phyloP scores from a whole-genome alignment of 2,888 invertebrate genomes.

The Himalopsyche tibetana region DNA sequence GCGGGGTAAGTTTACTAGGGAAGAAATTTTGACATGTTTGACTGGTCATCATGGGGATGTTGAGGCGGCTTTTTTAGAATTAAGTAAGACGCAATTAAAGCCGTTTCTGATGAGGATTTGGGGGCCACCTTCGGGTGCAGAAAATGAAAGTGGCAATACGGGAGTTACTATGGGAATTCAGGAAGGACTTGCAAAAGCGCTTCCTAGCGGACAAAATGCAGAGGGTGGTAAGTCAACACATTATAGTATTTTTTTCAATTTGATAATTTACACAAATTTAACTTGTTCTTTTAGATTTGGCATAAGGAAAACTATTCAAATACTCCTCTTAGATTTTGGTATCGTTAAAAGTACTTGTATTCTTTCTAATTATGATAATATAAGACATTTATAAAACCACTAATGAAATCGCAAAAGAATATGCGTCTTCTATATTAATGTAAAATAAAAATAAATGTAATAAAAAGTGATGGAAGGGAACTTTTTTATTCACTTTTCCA shows the following conservation, averaged over 20 bases:
- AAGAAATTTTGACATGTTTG: constrained; percentile 84
- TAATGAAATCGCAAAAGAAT: no score
- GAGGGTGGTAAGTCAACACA: constrained; percentile 61
- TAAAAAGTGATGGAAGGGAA: no score
- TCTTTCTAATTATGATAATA: no score
- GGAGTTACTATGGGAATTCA: constrained; percentile 46
- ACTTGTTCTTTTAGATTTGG: no score
- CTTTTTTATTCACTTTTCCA: no score
- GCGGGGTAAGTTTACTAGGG: constrained; percentile 83
- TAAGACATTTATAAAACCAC: no score
- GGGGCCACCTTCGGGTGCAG: constrained; percentile 84
- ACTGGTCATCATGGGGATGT: constrained; percentile 84
- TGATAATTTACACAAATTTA: not conserved
- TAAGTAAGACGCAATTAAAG: constrained; percentile 85
- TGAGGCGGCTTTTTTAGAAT: constrained; percentile 82
- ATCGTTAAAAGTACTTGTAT: no score
- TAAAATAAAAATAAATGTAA: no score
- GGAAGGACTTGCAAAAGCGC: constrained; percentile 45
- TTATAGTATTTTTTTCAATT: not conserved
- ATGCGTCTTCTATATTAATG: no score
- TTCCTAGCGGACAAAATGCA: constrained; percentile 45
- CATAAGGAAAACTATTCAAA: no score
- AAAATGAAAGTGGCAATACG: constrained; percentile 80
- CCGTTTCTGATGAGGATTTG: constrained; percentile 89
- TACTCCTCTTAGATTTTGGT: no score